Base-by-base conservation (phyloP, 2,113 vertebrate genomes). In the Columba livia region DNA sequence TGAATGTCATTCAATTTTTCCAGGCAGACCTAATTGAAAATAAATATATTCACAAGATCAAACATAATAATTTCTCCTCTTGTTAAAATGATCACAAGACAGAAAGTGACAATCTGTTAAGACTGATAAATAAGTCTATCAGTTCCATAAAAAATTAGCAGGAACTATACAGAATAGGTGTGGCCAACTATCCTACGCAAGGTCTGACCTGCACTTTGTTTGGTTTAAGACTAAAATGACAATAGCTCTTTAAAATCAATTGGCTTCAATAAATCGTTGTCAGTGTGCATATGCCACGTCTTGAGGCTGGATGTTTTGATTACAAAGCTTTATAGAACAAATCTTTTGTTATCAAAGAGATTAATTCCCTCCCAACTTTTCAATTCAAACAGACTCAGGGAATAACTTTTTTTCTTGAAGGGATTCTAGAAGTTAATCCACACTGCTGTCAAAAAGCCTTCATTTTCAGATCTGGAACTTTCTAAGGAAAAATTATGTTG, bases 1-100 rank as follows among this genome's bases (percentile, higher is more conserved):
- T 99, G 99, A 69, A 99, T 97, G 85, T 99, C 99, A 97, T 99
- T 98, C 96, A 99, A 96, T 97, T 99, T 99, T 95, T 99, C 99
- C 92, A 99, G 95, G 95, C 99, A 99, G 57, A 99, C 99, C 99
- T 98, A 96, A 81, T 73, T 23, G 25, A 90, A 94, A 91, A 42
- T 40, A 86, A 93, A 58, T 36, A 62, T 2, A 62, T 64, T 79
- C 14, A 70, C 21, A 69, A 48, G 6, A 82, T 4, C 23, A 86
- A 89, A 65, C 4, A 57, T 19, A 12, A 1, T 40, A 4, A 57
- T 28, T 95, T 86, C 20, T 89, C 66, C 42, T 51, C 12, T n/a
- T 8, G 29, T 72, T 74, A 65, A 86, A 85, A 77, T 19, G 0
- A 79, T 51, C 38, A 48, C 16, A 82, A 65, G 13, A 42, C 25